Conservation (phyloP, 2,888 invertebrate species). For the Calephelis perditalis region DNA sequence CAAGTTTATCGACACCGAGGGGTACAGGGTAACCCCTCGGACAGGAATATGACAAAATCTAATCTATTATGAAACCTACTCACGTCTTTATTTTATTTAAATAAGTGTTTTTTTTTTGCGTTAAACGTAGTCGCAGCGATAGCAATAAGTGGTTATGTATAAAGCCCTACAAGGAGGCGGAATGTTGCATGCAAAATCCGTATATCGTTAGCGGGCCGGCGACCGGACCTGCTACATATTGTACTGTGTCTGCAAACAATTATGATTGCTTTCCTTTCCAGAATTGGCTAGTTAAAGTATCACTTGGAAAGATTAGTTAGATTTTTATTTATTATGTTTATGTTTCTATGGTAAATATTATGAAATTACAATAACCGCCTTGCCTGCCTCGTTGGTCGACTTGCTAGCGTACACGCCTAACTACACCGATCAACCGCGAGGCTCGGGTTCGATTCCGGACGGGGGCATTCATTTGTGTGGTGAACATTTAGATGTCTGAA, state of each 20-base stretch:
- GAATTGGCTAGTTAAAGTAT: slow-evolving; percentile 20
- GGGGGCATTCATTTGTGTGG: no score
- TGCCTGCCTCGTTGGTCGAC: no score
- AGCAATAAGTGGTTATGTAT: slow-evolving; percentile 13
- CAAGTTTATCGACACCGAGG: no score
- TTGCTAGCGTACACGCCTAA: no score
- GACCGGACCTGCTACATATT: slow-evolving; percentile 37
- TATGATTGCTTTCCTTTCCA: slow-evolving; percentile 41
- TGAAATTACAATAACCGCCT: no score
- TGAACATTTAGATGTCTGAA: no score
- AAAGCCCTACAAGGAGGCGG: slow-evolving; percentile 31
- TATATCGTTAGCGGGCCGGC: slow-evolving; percentile 40
- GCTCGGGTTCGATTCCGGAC: no score
- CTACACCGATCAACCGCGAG: no score
- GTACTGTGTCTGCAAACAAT: slow-evolving; percentile 42
- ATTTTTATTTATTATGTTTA: slow-evolving; percentile 12
- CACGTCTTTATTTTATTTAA: no score
- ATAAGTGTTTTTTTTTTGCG: not conserved
- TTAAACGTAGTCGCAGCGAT: slow-evolving; percentile 1
- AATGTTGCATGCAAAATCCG: slow-evolving; percentile 53
- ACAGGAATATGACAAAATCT: no score
- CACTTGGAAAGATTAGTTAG: not conserved
- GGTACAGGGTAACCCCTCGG: no score
- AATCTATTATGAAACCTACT: no score
- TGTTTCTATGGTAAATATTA: slow-evolving; percentile 11